These are phyloP conservation scores for Chrysolina haemoptera DNA, from an alignment of 2,888 invertebrate genomes.

Conservation along the genomic window DNA sequence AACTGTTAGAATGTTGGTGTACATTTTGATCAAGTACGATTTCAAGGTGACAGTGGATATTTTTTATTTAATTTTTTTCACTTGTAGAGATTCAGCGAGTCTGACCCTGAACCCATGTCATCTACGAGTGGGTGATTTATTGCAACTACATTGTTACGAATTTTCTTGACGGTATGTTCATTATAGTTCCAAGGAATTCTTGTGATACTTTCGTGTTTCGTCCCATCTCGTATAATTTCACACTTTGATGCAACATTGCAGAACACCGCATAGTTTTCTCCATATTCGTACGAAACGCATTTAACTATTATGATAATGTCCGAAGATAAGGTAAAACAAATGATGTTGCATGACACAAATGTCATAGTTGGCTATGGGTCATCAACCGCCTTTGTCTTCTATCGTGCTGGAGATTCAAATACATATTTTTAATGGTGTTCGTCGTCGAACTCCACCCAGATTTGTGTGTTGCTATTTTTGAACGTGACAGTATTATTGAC, in stretches of 20 bases:
- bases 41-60: too few species aligned
- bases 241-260: slow-evolving; percentile 2
- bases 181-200: background rate
- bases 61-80: too few species aligned
- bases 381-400: slow-evolving; percentile 26
- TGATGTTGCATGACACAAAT: slow-evolving; percentile 13
- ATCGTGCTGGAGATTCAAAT: background rate
- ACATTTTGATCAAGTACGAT: too few species aligned
- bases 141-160: background rate
- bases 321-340: slow-evolving; percentile 21
- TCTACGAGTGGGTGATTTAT: background rate
- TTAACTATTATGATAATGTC: slow-evolving; percentile 22
- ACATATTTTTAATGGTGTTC: slow-evolving; percentile 8
- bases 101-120: background rate
- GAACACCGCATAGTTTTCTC: slow-evolving; percentile 18
- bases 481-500: slow-evolving; percentile 15
- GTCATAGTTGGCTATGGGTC: slow-evolving; percentile 19
- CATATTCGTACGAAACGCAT: slow-evolving; percentile 10
- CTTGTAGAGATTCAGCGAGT: too few species aligned
- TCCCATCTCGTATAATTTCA: background rate
- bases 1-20: too few species aligned
- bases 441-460: background rate
- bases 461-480: slow-evolving; percentile 7
- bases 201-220: background rate
- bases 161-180: background rate